Evolutionary conservation across 1,140 invertebrate species (phyloP).

Genomic region (Zaprionus kolodkinae): DNA sequence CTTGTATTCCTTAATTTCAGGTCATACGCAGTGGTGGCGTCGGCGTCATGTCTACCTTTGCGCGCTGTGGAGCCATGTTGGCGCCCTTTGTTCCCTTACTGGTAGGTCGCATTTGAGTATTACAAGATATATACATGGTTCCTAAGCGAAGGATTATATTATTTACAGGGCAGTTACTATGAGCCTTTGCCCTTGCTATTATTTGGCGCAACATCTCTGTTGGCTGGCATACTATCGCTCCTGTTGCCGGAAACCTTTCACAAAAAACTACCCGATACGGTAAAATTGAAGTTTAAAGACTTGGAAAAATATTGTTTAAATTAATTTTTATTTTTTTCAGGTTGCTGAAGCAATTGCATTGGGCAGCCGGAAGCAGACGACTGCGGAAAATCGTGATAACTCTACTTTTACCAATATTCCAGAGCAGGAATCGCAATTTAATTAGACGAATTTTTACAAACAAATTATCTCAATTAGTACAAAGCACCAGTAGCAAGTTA

Average conservation of each 20-base stretch:
- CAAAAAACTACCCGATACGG: constrained; percentile 86
- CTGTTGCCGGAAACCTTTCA: constrained; percentile 87
- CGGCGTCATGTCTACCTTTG: constrained; percentile 86
- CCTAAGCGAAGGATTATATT: background rate
- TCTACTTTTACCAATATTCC: background rate
- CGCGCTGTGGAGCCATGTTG: constrained; percentile 87
- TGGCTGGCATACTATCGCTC: constrained; percentile 85
- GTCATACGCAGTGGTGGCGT: constrained; percentile 86
- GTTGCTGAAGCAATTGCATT: constrained; percentile 65
- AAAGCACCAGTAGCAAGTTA: background rate
- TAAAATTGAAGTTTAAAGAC: constrained; percentile 25
- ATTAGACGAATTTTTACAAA: background rate
- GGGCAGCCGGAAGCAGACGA: constrained; percentile 28
- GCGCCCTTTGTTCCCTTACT: constrained; percentile 87
- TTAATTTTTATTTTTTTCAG: too few relatives aligned
- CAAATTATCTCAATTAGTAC: constrained; percentile 1
- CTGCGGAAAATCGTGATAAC: background rate
- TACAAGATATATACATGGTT: background rate
- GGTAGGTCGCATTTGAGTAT: constrained; percentile 76
- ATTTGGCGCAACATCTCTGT: constrained; percentile 85
- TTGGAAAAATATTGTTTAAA: too few relatives aligned
- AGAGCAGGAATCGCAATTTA: background rate
- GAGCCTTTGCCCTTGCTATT: constrained; percentile 85
- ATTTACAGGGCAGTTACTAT: constrained; percentile 84
- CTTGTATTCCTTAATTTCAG: constrained; percentile 31